Evolutionary conservation across 2,888 invertebrate genomes (phyloP), one percentile per base, ranked within the genome.

Genomic region (Hypercompe scribonia): DNA sequence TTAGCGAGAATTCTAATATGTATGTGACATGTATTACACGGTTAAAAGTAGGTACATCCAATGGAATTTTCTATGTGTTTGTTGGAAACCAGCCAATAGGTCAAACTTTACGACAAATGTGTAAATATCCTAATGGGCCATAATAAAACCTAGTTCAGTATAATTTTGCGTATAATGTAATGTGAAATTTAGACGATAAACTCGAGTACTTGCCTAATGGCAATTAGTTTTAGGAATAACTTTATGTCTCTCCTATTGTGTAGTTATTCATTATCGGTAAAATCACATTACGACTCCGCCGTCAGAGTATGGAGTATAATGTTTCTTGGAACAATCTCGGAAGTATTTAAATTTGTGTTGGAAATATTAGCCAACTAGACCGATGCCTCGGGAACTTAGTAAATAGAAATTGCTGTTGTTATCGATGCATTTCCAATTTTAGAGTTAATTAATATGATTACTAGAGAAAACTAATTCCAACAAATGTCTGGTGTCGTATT

Each of bases 271-370:
- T 72, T 76, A 77, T 74, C 63, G 65, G 72, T 67, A 71, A 70
- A 71, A 74, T 71, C 71, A 71, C 50, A 66, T 69, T 69, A 72
- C 58, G 65, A 46, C 42, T 61, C 33, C 0, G 61, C 65, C 69
- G 69, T 69, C 65, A 73, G 13, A 61, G 58, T 70, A 50, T 68
- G n/a, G 34, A 67, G 58, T 70, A 66, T 67, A 87, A 85, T 85
- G 87, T 90, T 84, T 91, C 87, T 79, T 46, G 78, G 90, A 91
- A 91, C 88, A 87, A 89, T 89, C 80, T 84, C 85, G 91, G 89
- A 90, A 91, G 87, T 84, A 85, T 85, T 87, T 84, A 75, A 83
- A 85, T 82, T 79, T 74, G 72, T 81, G 81, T 81, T 79, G 75
- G 80, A 28, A 42, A 81, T 81, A 86, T 83, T 86, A 82, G 83